Base-by-base conservation (phyloP, 2,888 invertebrate species). In the Cantharis flavilabris region DNA sequence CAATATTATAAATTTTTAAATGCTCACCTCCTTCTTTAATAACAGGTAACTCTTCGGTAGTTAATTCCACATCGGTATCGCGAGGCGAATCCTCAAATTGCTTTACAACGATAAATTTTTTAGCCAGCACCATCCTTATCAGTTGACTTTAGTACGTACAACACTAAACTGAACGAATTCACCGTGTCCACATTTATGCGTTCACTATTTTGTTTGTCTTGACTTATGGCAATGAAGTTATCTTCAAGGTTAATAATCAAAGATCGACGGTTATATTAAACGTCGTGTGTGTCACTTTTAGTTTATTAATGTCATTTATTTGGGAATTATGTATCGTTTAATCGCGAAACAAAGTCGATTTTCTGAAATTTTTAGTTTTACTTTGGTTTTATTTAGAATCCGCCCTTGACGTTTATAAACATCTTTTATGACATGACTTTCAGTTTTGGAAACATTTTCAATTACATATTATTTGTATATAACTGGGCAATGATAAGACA, bases 51-150 rank as follows among this genome's bases (percentile, higher is more conserved):
- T 92, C 91, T 86, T 95, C 94, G 86, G 94, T 93, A 2, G 92
- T 90, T 16, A 95, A 86, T 85, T 91, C 87, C 76, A 95, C 91
- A 87, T 95, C 93, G 2, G 89, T 88, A 76, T 88, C 87, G 84
- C 93, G 93, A 3, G 94, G 94, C 83, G 91, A 90, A 0, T 93
- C 94, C 80, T 91, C 89, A 84, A 94, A 94, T 82, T 91, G 89
- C 83, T 92, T 92, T 0, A 89, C 91, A 13, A 93, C 86, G 16
- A 94, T 90, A 88, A 92, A 94, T 86, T 92, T 93, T 84, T 91
- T 92, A 2, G 91, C 90, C 78, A 88, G 89, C 30, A 92, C 87
- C 88, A 91, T 92, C 62, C 75, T 80, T n/a, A 63, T 23, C 18
- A 71, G 62, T 69, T n/a, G 7, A 30, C 13, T 30, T 7, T 3